These are phyloP conservation scores for Ctena decussata DNA, from an alignment of 2,888 invertebrate species.

Conservation along the genomic window DNA sequence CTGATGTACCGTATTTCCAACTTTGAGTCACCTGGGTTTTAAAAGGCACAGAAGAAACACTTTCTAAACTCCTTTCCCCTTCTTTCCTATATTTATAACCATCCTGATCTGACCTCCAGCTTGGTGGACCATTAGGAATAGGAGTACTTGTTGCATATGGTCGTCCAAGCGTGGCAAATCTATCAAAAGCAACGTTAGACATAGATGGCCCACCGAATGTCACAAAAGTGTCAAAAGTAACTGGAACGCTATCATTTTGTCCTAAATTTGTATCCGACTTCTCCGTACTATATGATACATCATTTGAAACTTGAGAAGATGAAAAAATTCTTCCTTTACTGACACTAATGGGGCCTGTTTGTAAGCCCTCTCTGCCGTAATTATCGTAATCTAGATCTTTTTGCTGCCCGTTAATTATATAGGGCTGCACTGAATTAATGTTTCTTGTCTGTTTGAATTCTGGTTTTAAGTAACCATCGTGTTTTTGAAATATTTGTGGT, in stretches of 20 bases:
- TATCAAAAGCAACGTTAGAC: conserved; percentile 65
- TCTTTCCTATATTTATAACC: neutral
- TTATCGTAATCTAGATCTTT: conserved; percentile 55
- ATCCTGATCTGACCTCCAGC: conserved; percentile 32
- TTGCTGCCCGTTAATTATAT: conserved; percentile 58
- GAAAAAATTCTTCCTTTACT: conserved; percentile 16
- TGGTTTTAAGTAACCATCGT: neutral
- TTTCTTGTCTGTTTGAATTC: conserved; percentile 30
- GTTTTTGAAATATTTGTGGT: neutral
- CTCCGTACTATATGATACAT: conserved; percentile 25
- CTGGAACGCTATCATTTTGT: conserved; percentile 37
- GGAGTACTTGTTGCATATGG: conserved; percentile 65
- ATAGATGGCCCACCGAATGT: conserved; percentile 58
- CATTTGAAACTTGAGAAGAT: conserved; percentile 18
- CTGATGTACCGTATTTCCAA: conserved; percentile 48
- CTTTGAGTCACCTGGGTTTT: conserved; percentile 40
- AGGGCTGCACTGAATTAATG: conserved; percentile 60
- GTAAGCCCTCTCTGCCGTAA: conserved; percentile 20
- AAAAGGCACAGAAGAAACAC: neutral
- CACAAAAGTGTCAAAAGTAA: conserved; percentile 66
- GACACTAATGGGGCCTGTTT: conserved; percentile 51
- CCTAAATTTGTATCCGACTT: conserved; percentile 24
- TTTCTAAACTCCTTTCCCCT: neutral
- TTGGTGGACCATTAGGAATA: conserved; percentile 51
- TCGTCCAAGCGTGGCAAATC: conserved; percentile 64